Evolutionary conservation across 2,888 invertebrate species (phyloP).

Genomic region (Trissoscelio sp.): DNA sequence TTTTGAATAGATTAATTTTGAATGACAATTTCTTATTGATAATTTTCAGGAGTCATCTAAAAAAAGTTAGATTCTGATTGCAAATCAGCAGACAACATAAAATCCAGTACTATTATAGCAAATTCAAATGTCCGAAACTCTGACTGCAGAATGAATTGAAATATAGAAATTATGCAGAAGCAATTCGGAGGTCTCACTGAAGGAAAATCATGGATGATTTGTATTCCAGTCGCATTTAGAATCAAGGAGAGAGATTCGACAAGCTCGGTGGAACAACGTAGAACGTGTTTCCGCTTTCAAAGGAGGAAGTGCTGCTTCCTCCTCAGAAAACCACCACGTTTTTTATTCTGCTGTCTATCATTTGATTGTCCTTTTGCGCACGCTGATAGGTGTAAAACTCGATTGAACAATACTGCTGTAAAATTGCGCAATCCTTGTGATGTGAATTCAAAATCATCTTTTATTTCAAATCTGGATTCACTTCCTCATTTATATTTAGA

Average conservation of each 20-base stretch:
- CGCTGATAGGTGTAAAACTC: neutral
- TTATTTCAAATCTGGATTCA: too few species aligned
- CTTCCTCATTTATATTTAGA: too few species aligned
- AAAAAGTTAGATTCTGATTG: too few species aligned
- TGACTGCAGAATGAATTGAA: conserved; percentile 1
- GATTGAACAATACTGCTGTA: neutral
- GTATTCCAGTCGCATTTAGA: conserved; percentile 30
- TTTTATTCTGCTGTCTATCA: neutral
- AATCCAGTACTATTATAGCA: too few species aligned
- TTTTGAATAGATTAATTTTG: too few species aligned
- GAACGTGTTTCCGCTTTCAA: conserved; percentile 52
- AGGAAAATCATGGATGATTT: conserved; percentile 28
- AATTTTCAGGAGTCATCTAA: too few species aligned
- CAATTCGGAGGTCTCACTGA: neutral
- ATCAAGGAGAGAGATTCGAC: conserved; percentile 27
- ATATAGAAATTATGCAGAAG: conserved; percentile 10
- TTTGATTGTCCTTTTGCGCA: neutral
- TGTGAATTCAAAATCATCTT: too few species aligned
- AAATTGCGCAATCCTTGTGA: neutral
- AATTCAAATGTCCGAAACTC: conserved; percentile 1
- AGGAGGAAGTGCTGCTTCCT: conserved; percentile 44
- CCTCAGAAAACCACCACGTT: conserved; percentile 1
- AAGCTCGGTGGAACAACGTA: conserved; percentile 22
- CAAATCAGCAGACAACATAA: too few species aligned
- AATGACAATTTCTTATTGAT: too few species aligned